Percentiles rank a stretch among this genome's conserved stretches.
phyloP scores from a whole-genome alignment of 1,140 invertebrate genomes.

The Drosophila arizonae region DNA sequence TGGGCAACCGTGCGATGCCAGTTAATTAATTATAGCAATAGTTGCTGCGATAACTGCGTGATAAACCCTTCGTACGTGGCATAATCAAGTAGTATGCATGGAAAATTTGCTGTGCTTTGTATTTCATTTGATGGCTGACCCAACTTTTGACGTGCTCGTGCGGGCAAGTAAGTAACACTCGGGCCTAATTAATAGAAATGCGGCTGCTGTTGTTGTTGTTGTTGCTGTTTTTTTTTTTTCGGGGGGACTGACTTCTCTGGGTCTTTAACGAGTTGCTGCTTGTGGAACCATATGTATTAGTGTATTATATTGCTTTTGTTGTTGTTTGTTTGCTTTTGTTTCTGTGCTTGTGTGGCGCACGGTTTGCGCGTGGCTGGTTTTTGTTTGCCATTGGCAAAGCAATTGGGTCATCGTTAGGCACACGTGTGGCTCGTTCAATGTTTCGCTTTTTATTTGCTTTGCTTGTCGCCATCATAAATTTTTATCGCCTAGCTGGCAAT shows the following conservation, averaged over 20 bases:
- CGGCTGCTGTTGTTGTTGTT: not conserved
- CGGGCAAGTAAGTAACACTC: conserved; percentile 19
- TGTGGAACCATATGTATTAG: conserved; percentile 15
- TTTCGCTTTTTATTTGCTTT: conserved; percentile 58
- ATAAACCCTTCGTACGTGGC: conserved; percentile 15
- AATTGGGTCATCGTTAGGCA: conserved; percentile 68
- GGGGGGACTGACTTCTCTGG: conserved; percentile 4
- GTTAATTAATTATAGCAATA: conserved; percentile 7
- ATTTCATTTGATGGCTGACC: not conserved
- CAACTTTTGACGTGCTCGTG: conserved; percentile 6
- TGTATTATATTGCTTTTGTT: conserved; percentile 2
- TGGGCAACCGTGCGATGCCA: not conserved
- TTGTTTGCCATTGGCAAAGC: conserved; percentile 46
- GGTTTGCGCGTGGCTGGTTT: conserved; percentile 39
- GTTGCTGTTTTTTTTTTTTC: conserved; percentile 12
- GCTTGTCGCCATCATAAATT: conserved; percentile 58
- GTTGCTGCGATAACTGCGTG: conserved; percentile 14
- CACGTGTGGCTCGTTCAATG: conserved; percentile 75
- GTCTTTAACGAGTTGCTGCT: conserved; percentile 33
- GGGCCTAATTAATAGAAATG: conserved; percentile 36
- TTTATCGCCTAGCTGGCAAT: conserved; percentile 62
- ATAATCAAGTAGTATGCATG: conserved; percentile 8
- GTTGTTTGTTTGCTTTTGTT: not conserved
- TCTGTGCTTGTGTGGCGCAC: conserved; percentile 4
- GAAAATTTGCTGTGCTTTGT: conserved; percentile 19